phyloP scores from a whole-genome alignment of 2,888 invertebrate species.

The Endomychus coccineus region DNA sequence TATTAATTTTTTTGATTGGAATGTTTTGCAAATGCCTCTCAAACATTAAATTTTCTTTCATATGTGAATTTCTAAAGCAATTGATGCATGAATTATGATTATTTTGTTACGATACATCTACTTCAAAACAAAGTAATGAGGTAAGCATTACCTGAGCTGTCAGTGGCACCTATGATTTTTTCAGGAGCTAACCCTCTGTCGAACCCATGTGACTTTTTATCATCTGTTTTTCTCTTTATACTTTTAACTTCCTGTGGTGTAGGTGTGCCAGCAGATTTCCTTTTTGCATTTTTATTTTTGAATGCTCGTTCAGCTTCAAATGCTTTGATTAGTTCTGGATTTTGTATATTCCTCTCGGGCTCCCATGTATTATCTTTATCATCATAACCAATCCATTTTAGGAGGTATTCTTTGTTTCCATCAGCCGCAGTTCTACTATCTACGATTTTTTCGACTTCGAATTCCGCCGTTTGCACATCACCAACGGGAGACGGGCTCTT shows the following conservation, averaged over 20 bases:
- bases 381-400: constrained; percentile 71
- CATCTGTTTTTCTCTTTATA: constrained; percentile 46
- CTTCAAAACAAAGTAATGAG: constrained; percentile 45
- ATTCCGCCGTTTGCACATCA: too few relatives aligned
- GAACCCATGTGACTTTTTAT: constrained; percentile 62
- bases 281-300: constrained; percentile 43
- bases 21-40: too few relatives aligned
- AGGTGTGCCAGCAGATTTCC: constrained; percentile 12
- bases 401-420: constrained; percentile 50
- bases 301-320: constrained; percentile 71
- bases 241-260: constrained; percentile 25
- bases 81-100: too few relatives aligned
- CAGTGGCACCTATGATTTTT: constrained; percentile 86
- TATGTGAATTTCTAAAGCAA: too few relatives aligned
- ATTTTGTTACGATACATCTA: too few relatives aligned
- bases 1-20: too few relatives aligned
- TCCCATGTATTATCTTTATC: constrained; percentile 95
- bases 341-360: constrained; percentile 78
- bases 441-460: constrained; percentile 84
- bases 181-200: constrained; percentile 77
- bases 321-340: constrained; percentile 75
- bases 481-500: constrained; percentile 6
- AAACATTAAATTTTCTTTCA: too few relatives aligned
- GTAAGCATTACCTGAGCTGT: constrained; percentile 64
- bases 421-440: constrained; percentile 63